Base-by-base conservation (phyloP, 53 echinoderm and acorn worm genomes). In the Antedon mediterranea region DNA sequence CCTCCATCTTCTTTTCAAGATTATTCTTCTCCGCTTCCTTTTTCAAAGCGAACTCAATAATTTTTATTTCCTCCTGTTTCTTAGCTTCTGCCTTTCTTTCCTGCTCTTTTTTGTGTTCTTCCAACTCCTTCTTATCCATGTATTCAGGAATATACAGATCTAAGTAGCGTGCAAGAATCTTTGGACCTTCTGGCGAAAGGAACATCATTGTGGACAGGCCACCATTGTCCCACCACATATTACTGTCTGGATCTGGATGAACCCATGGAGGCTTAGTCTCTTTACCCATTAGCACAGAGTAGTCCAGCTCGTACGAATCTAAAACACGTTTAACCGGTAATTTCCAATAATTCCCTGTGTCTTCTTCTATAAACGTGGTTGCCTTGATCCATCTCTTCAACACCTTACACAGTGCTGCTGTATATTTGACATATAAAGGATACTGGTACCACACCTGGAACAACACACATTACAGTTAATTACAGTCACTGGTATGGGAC, bases 371-470 rank as follows among this genome's bases (percentile, higher is more conserved):
- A 57, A 57, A 57, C 23, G 9, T 26, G 9, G 57, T 32, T 26
- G 76, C 76, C 0, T 76, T 34, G 32, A 76, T 33, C 76, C 76
- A 76, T 33, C 18, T 76, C 26, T 34, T 32, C 34, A 76, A 32
- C 7, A n/a, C 32, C 6, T 28, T 76, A 76, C 76, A 76, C 18
- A 76, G 23, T 13, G 76, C 32, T 15, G 34, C 76, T 7, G 33
- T 34, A 33, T 33, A 76, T 5, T 34, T 33, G 32, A 76, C 33
- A 33, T 76, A 76, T 33, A 76, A 76, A 32, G 76, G 76, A 33
- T 33, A 34, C 34, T 33, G 34, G 28, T 33, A 33, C 32, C 34
- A 76, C 32, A 76, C 76, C 76, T 76, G 31, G 5, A 76, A 28
- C 37, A 37, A 37, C 11, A 11, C 4, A 37, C 6, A 37, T 37